Percentiles rank a stretch among this genome's conserved stretches.
Conservation (phyloP, 2,888 invertebrate species). For the Tachystola acroxantha region DNA sequence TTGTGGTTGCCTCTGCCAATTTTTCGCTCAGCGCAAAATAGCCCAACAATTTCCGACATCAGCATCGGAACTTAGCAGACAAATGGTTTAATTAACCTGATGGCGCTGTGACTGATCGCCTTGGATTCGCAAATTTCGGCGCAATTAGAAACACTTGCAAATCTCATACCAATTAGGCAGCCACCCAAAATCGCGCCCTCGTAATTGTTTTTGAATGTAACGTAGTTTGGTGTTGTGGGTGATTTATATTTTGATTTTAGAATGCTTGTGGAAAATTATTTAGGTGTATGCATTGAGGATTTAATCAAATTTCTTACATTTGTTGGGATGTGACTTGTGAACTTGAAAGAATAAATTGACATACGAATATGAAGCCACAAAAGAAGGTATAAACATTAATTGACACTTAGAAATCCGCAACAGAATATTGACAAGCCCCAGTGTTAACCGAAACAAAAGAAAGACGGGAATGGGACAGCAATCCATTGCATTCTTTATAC, state of each 20-base stretch:
- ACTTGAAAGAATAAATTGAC: no score
- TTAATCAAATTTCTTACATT: neutral
- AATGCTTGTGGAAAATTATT: constrained; percentile 1
- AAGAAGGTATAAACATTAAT: no score
- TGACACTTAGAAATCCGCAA: constrained; percentile 4
- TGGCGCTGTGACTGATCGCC: constrained; percentile 70
- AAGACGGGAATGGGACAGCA: constrained; percentile 26
- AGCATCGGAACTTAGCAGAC: constrained; percentile 57
- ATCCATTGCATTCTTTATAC: constrained; percentile 33
- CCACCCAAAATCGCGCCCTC: constrained; percentile 70
- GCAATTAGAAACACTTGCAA: constrained; percentile 76
- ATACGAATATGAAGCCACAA: no score
- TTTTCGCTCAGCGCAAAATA: constrained; percentile 6
- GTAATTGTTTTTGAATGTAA: constrained; percentile 73
- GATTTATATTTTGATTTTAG: constrained; percentile 56
- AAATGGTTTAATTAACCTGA: constrained; percentile 78
- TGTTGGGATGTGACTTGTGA: no score
- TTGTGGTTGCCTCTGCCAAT: neutral
- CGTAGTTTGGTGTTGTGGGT: constrained; percentile 57
- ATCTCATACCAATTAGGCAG: constrained; percentile 77
- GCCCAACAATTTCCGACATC: constrained; percentile 36
- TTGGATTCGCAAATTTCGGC: constrained; percentile 65
- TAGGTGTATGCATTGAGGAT: no score
- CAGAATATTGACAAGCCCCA: constrained; percentile 8
- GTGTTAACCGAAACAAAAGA: constrained; percentile 21